Evolutionary conservation across 2,113 vertebrate species (phyloP).

Genomic region (Amphilophus citrinellus): DNA sequence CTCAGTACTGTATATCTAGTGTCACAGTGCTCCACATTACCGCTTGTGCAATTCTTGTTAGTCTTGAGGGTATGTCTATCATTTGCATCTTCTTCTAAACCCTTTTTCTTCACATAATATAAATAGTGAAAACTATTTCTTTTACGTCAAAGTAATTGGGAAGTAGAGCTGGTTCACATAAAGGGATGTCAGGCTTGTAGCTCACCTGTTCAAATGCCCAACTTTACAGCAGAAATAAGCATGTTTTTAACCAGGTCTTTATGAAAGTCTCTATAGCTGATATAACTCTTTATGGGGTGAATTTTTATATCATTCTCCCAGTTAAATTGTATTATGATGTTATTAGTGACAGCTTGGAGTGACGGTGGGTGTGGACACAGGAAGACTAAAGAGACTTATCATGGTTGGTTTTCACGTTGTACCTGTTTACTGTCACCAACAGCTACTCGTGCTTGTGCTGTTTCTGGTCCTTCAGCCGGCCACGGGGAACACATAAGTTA

Average conservation of each 20-base stretch:
- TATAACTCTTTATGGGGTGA: background rate
- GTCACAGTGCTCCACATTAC: fast-evolving
- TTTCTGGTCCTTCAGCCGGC: too few species aligned
- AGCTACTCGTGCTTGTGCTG: background rate
- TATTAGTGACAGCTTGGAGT: background rate
- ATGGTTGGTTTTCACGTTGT: background rate
- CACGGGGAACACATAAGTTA: too few species aligned
- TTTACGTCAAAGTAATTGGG: background rate
- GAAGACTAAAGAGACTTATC: background rate
- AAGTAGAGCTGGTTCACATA: background rate
- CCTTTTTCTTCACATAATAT: too few species aligned
- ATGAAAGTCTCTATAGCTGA: background rate
- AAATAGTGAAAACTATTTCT: background rate
- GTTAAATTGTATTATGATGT: background rate
- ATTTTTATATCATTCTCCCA: background rate
- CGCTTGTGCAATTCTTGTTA: background rate
- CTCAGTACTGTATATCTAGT: background rate
- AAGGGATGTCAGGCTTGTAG: background rate
- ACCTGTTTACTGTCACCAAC: background rate
- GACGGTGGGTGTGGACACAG: background rate
- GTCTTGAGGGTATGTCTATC: background rate
- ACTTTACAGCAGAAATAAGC: background rate
- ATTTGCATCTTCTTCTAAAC: too few species aligned
- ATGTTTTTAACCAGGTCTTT: background rate
- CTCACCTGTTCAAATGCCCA: background rate